phyloP scores from a whole-genome alignment of 2,888 invertebrate species.

The Acronicta psi region DNA sequence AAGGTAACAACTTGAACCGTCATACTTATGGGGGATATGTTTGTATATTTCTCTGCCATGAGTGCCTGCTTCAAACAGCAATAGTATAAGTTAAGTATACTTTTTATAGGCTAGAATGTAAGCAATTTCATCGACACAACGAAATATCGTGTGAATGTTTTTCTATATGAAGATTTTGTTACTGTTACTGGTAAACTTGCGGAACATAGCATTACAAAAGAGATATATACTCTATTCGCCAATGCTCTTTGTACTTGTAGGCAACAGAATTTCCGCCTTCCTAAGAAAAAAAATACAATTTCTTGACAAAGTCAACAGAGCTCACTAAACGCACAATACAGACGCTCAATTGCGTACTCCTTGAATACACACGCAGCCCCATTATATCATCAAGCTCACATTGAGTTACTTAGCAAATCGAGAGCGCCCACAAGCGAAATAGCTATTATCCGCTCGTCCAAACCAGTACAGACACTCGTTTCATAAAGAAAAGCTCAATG shows the following conservation, averaged over 20 bases:
- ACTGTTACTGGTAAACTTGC: slow-evolving; percentile 6
- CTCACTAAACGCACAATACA: slow-evolving; percentile 22
- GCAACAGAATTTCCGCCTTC: too few relatives aligned
- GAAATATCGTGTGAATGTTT: slow-evolving; percentile 53
- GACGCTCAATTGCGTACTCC: slow-evolving; percentile 10
- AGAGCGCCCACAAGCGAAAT: slow-evolving; percentile 26
- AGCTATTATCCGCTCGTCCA: slow-evolving; percentile 11
- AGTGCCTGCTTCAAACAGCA: slow-evolving; percentile 78
- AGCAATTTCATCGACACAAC: slow-evolving; percentile 57
- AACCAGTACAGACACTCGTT: slow-evolving; percentile 7
- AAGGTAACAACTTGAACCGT: slow-evolving; percentile 18
- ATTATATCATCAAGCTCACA: slow-evolving; percentile 46
- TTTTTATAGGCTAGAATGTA: slow-evolving; percentile 53
- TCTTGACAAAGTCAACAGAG: background rate
- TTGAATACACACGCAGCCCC: slow-evolving; percentile 20
- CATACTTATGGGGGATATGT: slow-evolving; percentile 45
- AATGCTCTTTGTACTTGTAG: too few relatives aligned
- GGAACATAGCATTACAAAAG: background rate
- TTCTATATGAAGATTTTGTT: slow-evolving; percentile 39
- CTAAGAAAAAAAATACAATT: too few relatives aligned
- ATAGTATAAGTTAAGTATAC: slow-evolving; percentile 58
- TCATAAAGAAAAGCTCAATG: slow-evolving; percentile 38
- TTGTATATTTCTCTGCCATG: slow-evolving; percentile 65
- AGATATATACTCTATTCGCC: background rate
- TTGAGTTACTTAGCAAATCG: slow-evolving; percentile 29